These are phyloP conservation scores for Neopipo cinnamomea DNA, from an alignment of 2,113 vertebrate species.

Conservation along the genomic window DNA sequence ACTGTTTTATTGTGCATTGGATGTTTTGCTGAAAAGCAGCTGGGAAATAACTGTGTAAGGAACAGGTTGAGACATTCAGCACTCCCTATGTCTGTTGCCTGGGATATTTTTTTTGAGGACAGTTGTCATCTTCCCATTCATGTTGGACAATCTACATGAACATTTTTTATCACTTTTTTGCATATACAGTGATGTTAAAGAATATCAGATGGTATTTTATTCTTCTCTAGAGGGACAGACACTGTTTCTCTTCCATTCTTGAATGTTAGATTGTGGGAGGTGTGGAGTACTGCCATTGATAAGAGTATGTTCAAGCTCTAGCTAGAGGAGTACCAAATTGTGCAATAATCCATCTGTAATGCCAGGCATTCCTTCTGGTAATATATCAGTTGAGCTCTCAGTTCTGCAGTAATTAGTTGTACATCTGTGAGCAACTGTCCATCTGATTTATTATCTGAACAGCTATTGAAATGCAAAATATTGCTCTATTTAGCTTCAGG, in stretches of 20 bases:
- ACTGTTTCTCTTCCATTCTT: background rate
- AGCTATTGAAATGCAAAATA: constrained; percentile 13
- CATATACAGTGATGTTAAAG: background rate
- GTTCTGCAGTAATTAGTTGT: constrained; percentile 39
- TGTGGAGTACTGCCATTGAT: background rate
- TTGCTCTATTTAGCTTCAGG: background rate
- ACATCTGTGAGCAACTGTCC: constrained; percentile 46
- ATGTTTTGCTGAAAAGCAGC: background rate
- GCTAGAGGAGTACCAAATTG: background rate
- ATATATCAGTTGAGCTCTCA: background rate
- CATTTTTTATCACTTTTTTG: background rate
- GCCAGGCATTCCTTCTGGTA: background rate
- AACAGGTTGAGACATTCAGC: background rate
- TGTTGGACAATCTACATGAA: background rate
- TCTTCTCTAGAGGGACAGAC: background rate
- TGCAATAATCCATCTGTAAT: constrained; percentile 1
- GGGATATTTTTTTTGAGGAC: background rate
- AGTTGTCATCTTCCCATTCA: background rate
- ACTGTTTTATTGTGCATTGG: background rate
- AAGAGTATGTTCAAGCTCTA: background rate
- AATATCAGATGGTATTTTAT: background rate
- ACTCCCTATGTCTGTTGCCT: background rate
- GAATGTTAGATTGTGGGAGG: background rate
- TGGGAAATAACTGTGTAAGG: background rate
- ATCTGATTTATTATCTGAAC: constrained; percentile 19